Conservation (phyloP, 2,888 invertebrate genomes). For the Parnassius glacialis region DNA sequence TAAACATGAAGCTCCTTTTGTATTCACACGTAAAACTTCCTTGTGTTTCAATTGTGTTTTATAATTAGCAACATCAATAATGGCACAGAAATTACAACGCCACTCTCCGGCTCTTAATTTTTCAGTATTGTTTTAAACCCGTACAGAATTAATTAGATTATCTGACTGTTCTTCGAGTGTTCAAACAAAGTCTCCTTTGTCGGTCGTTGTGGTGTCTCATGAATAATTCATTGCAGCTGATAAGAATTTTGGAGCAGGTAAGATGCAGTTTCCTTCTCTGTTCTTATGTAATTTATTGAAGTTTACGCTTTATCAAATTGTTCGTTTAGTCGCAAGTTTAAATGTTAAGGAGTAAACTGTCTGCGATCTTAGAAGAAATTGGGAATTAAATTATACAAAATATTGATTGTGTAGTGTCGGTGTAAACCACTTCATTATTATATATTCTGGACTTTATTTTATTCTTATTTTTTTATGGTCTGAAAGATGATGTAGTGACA, state of each 20-base stretch:
- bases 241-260: conserved; percentile 38
- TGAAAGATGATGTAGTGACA: too few relatives aligned
- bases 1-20: too few relatives aligned
- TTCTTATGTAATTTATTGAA: conserved; percentile 15
- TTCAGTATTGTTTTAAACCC: conserved; percentile 36
- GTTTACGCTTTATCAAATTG: conserved; percentile 21
- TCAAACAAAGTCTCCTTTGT: conserved; percentile 23
- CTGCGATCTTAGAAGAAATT: too few relatives aligned
- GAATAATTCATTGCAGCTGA: conserved; percentile 43
- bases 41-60: conserved; percentile 8
- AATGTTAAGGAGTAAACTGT: too few relatives aligned
- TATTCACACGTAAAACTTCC: not conserved
- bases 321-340: not conserved
- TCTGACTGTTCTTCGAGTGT: conserved; percentile 26
- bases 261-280: conserved; percentile 29
- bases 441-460: too few relatives aligned
- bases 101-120: conserved; percentile 30
- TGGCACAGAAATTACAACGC: conserved; percentile 8
- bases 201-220: conserved; percentile 26
- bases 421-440: too few relatives aligned
- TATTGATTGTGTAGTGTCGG: too few relatives aligned
- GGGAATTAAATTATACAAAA: too few relatives aligned
- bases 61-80: conserved; percentile 21
- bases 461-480: too few relatives aligned
- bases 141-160: conserved; percentile 44